Percentiles rank a stretch among this genome's conserved stretches.
phyloP scores from a whole-genome alignment of 2,113 vertebrate genomes.

The Scomber colias region DNA sequence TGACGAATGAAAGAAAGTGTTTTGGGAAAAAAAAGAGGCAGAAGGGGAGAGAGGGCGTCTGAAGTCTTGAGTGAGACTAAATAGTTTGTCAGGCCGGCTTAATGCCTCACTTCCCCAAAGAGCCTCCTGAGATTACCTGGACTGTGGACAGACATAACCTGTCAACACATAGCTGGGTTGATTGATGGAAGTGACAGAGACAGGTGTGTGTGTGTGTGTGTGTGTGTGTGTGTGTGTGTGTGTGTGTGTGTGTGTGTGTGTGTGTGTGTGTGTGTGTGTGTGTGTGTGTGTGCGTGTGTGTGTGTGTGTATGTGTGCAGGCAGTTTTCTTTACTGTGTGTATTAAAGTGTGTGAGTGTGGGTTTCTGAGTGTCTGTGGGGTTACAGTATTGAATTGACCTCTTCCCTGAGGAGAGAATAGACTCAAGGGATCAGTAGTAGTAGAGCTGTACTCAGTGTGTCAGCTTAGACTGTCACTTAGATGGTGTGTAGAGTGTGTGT shows the following conservation, averaged over 20 bases:
- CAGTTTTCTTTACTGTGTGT: slow-evolving; percentile 38
- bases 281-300: slow-evolving; percentile 44
- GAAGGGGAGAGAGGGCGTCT: slow-evolving; percentile 53
- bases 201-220: slow-evolving; percentile 60
- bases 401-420: slow-evolving; percentile 79
- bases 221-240: slow-evolving; percentile 44
- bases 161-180: slow-evolving; percentile 72
- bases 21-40: slow-evolving; percentile 35
- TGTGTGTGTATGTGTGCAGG: slow-evolving; percentile 3
- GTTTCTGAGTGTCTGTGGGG: slow-evolving; percentile 64
- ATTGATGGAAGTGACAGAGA: slow-evolving; percentile 79
- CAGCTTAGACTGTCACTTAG: slow-evolving; percentile 79
- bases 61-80: slow-evolving; percentile 77
- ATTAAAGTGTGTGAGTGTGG: slow-evolving; percentile 57
- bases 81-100: slow-evolving; percentile 79
- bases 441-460: slow-evolving; percentile 78
- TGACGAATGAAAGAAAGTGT: slow-evolving; percentile 50
- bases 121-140: slow-evolving; percentile 79
- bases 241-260: slow-evolving; percentile 30
- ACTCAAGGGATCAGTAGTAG: slow-evolving; percentile 79
- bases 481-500: slow-evolving; percentile 36
- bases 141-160: slow-evolving; percentile 78
- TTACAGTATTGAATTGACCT: slow-evolving; percentile 84
- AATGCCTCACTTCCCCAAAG: slow-evolving; percentile 80
- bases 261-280: slow-evolving; percentile 48